Conservation (phyloP, 2,113 vertebrate species). For the Gopherus flavomarginatus region DNA sequence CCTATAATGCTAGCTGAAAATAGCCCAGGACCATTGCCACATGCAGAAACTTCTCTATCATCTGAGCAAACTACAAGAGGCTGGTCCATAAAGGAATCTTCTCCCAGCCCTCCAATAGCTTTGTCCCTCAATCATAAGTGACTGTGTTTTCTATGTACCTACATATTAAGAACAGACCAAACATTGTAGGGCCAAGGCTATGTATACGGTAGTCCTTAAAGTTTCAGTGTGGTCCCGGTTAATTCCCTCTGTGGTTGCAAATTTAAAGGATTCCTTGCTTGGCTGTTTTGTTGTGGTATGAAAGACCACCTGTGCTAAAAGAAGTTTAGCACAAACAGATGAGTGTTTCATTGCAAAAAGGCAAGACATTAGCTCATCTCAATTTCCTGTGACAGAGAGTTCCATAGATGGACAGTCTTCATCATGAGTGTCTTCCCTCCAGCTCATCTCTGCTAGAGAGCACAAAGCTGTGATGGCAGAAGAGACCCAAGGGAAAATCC, state of each 20-base stretch:
- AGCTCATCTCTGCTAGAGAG: not conserved
- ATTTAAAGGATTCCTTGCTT: not conserved
- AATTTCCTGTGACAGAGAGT: not conserved
- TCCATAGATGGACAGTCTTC: not conserved
- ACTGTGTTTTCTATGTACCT: rapidly evolving
- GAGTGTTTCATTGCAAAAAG: not conserved
- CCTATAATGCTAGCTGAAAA: not conserved
- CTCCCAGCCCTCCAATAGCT: not conserved
- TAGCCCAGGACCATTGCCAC: rapidly evolving
- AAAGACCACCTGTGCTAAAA: not conserved
- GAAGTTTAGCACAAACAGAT: not conserved
- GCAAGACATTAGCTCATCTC: not conserved
- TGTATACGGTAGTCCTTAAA: rapidly evolving
- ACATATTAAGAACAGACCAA: not conserved
- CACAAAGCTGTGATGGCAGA: constrained; percentile 8
- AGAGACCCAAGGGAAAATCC: constrained; percentile 50
- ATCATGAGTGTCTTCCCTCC: not conserved
- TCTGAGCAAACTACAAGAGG: not conserved
- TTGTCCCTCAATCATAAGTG: rapidly evolving
- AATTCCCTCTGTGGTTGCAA: not conserved
- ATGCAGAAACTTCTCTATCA: not conserved
- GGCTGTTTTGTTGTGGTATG: not conserved
- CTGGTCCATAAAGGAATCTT: not conserved
- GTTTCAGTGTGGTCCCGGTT: not conserved
- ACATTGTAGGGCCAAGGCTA: not conserved